These are phyloP conservation scores for Neomorphus geoffroyi DNA, from an alignment of 2,797 vertebrate species.

Conservation along the genomic window DNA sequence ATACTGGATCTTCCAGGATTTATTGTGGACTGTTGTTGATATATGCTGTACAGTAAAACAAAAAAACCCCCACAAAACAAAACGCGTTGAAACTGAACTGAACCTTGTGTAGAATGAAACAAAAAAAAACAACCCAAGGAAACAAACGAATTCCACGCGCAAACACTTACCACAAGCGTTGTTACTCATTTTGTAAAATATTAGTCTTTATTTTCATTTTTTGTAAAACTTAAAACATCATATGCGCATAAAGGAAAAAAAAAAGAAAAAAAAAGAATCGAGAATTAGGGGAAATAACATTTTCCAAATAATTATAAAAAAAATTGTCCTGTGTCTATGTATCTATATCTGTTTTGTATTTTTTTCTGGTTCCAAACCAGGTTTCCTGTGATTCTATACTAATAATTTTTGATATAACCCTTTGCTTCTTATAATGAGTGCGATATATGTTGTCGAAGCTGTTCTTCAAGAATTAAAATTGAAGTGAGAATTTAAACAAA, in stretches of 20 bases:
- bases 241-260: constrained; percentile 91
- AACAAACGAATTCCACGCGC: constrained; percentile 67
- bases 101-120: constrained; percentile 86
- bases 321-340: constrained; percentile 99
- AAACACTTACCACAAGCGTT: constrained; percentile 89
- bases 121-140: background rate
- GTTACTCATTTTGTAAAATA: constrained; percentile 99
- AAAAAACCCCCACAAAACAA: constrained; percentile 82
- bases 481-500: constrained; percentile 99
- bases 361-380: constrained; percentile 99
- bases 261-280: constrained; percentile 86
- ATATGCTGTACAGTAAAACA: constrained; percentile 94
- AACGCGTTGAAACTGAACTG: constrained; percentile 81
- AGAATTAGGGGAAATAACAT: constrained; percentile 98
- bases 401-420: constrained; percentile 99
- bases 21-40: constrained; percentile 92
- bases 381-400: constrained; percentile 99
- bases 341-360: constrained; percentile 99
- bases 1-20: constrained; percentile 81
- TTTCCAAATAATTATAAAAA: constrained; percentile 99
- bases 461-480: constrained; percentile 99
- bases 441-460: constrained; percentile 99
- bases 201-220: constrained; percentile 99
- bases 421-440: constrained; percentile 99
- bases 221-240: constrained; percentile 92